Evolutionary conservation across 2,888 invertebrate species (phyloP).

Genomic region (Drosophila sordidula): DNA sequence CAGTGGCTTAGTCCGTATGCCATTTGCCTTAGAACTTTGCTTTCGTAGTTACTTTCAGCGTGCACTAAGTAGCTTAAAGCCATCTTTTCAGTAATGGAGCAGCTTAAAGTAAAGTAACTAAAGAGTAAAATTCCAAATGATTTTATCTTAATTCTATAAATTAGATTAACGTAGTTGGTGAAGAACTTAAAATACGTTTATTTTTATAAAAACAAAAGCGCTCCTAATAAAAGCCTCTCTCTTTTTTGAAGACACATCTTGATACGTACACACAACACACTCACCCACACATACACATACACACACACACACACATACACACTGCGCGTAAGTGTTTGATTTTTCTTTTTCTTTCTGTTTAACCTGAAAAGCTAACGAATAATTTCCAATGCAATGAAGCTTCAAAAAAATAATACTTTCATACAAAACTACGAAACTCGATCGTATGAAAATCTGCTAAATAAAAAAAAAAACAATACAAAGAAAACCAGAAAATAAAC

Average conservation of each 20-base stretch:
- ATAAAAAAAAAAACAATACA: conserved; percentile 4
- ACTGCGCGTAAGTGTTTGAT: conserved; percentile 31
- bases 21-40: background rate
- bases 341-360: conserved; percentile 28
- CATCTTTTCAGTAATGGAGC: conserved; percentile 25
- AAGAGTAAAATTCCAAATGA: conserved; percentile 1
- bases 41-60: conserved; percentile 26
- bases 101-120: conserved; percentile 1
- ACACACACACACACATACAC: conserved; percentile 16
- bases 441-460: conserved; percentile 43
- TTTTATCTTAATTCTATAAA: background rate
- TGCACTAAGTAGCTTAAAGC: conserved; percentile 32
- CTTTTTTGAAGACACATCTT: conserved; percentile 41
- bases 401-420: conserved; percentile 58
- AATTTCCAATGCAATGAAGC: conserved; percentile 81
- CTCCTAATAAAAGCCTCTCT: conserved; percentile 56
- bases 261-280: conserved; percentile 21
- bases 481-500: conserved; percentile 15
- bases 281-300: conserved; percentile 18
- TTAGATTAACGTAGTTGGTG: conserved; percentile 1
- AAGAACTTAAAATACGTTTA: conserved; percentile 1
- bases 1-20: background rate
- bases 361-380: conserved; percentile 65
- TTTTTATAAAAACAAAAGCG: conserved; percentile 7
- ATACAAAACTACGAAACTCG: conserved; percentile 41